Base-by-base conservation (phyloP, 2,888 invertebrate genomes). In the Melanchra persicariae region DNA sequence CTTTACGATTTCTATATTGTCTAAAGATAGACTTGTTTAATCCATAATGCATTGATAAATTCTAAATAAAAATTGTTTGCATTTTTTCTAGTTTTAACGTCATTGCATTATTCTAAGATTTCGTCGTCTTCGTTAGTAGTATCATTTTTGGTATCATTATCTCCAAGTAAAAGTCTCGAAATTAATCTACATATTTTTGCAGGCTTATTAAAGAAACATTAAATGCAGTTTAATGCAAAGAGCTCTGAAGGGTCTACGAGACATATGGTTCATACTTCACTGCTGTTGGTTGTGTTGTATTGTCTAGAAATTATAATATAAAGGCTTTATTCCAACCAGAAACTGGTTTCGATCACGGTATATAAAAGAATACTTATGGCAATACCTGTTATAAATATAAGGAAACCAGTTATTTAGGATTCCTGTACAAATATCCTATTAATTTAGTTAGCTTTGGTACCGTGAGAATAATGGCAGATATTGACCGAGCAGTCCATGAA, bases 1-100 rank as follows among this genome's bases (percentile, higher is more conserved):
- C 86, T 86, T 85, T 65, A 72, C 65, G 74, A 63, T 84, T 84
- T 84, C 86, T 85, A 84, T 85, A 82, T 79, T 83, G 81, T 81
- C 81, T 86, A 85, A 84, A 84, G 60, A 84, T 85, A 84, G 83
- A 74, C 68, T 66, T 22, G 57, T 10, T 15, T 54, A 57, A 75
- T 86, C 61, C 54, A 83, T 83, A 77, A 85, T 79, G 74, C 73
- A 85, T 77, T 59, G 26, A 60, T 40, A 52, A 55, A 37, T 47
- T 71, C 30, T 22, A 1, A 24, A 34, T 52, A 26, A 51, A 45
- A 6, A 22, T 54, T 26, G 8, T 71, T 40, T 12, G 5, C 3
- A 19, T 49, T 49, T 47, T 58, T 57, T 64, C 26, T 61, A 43
- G 52, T 19, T 73, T 61, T 57, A 10, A 12, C 17, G 19, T 40